Percentiles rank a stretch among this genome's conserved stretches.
phyloP scores from a whole-genome alignment of 1,140 invertebrate genomes.

The Drosophila orena region DNA sequence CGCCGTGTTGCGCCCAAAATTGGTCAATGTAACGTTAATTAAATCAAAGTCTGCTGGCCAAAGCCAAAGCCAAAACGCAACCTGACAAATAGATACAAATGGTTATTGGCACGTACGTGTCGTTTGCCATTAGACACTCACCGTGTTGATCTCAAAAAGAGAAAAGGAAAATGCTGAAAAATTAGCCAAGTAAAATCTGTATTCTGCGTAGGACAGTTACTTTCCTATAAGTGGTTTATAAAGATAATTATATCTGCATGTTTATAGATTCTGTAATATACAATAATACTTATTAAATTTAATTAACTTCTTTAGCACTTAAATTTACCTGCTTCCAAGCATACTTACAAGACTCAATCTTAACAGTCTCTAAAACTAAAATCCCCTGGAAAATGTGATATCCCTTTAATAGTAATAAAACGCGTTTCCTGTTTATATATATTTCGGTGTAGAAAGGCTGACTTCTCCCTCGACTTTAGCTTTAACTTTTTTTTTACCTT shows the following conservation, averaged over 20 bases:
- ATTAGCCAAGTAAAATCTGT: slow-evolving; percentile 16
- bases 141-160: slow-evolving; percentile 59
- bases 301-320: too few species aligned
- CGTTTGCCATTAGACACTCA: slow-evolving; percentile 75
- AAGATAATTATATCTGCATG: too few species aligned
- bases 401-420: background rate
- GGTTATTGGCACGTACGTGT: slow-evolving; percentile 82
- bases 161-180: slow-evolving; percentile 2
- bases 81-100: slow-evolving; percentile 82
- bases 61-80: slow-evolving; percentile 37
- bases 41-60: slow-evolving; percentile 70
- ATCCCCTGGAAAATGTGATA: too few species aligned
- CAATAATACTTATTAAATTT: too few species aligned
- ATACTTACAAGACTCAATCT: too few species aligned
- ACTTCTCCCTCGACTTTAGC: background rate
- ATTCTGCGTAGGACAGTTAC: slow-evolving; percentile 9
- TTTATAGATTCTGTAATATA: too few species aligned
- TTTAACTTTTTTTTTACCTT: slow-evolving; percentile 23
- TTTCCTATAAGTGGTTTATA: too few species aligned
- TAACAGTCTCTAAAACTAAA: too few species aligned
- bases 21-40: slow-evolving; percentile 83
- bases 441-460: slow-evolving; percentile 2
- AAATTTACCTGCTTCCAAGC: too few species aligned
- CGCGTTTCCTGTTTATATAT: background rate
- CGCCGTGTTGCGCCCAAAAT: slow-evolving; percentile 69